A percentile compares a stretch with the other conserved stretches of the same genome.
phyloP scores from a whole-genome alignment of 2,113 vertebrate species.

The Anarrhichthys ocellatus region DNA sequence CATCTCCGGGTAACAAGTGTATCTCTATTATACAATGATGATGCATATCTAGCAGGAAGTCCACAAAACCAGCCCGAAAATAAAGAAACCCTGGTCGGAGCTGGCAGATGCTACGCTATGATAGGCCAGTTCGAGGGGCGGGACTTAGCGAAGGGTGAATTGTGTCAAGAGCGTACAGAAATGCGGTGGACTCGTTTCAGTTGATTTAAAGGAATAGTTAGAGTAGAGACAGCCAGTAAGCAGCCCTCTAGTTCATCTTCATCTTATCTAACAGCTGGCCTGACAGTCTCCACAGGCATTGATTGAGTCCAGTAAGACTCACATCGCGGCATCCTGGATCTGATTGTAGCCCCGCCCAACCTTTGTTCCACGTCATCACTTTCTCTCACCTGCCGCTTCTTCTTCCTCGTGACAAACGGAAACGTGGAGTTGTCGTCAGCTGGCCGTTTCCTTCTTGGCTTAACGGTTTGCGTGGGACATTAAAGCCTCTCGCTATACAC shows the following conservation, averaged over 20 bases:
- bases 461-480: not conserved
- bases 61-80: not conserved
- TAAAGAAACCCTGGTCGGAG: not conserved
- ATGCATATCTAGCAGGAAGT: not conserved
- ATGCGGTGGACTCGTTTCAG: not conserved
- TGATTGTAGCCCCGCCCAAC: not conserved
- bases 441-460: not conserved
- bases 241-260: not conserved
- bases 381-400: not conserved
- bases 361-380: not conserved
- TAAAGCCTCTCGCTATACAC: slow-evolving; percentile 10
- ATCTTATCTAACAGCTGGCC: not conserved
- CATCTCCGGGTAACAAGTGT: not conserved
- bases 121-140: not conserved
- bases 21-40: not conserved
- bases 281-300: not conserved
- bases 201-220: slow-evolving; percentile 11
- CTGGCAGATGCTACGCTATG: not conserved
- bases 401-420: not conserved
- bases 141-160: not conserved
- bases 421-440: slow-evolving; percentile 1
- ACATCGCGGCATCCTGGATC: not conserved
- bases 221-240: not conserved
- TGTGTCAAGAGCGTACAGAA: not conserved
- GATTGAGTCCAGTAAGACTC: not conserved